These are phyloP conservation scores for Ormyrus pomaceus DNA, from an alignment of 2,888 invertebrate species.

Conservation along the genomic window DNA sequence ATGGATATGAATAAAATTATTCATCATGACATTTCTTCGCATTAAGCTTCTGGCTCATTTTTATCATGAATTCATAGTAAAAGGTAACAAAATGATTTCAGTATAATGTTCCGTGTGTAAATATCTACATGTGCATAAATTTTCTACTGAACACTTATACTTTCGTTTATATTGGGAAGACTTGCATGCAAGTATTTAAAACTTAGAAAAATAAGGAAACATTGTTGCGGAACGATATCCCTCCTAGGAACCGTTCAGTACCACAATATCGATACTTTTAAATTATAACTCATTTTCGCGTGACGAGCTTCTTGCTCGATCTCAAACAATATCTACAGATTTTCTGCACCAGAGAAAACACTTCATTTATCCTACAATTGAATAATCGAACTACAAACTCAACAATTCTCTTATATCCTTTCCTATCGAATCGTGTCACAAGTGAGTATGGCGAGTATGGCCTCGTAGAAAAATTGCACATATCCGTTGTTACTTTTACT, in stretches of 20 bases:
- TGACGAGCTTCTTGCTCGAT: conserved; percentile 18
- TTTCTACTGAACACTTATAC: conserved; percentile 37
- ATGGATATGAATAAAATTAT: conserved; percentile 19
- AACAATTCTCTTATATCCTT: conserved; percentile 27
- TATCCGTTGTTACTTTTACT: conserved; percentile 34
- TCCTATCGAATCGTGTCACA: conserved; percentile 18
- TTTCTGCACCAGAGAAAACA: conserved; percentile 36
- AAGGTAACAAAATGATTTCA: conserved; percentile 50
- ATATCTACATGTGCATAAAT: conserved; percentile 45
- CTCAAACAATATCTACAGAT: conserved; percentile 48
- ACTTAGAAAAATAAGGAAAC: background rate
- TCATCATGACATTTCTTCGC: conserved; percentile 18
- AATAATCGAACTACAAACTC: conserved; percentile 28
- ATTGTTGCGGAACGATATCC: conserved; percentile 6
- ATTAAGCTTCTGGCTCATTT: conserved; percentile 13
- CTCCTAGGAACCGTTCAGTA: background rate
- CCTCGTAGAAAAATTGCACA: conserved; percentile 52
- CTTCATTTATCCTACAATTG: conserved; percentile 14
- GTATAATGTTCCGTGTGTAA: conserved; percentile 15
- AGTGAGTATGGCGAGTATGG: conserved; percentile 54
- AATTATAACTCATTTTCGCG: conserved; percentile 20
- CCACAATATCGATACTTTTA: conserved; percentile 10
- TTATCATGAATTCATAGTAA: conserved; percentile 24
- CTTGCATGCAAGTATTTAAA: conserved; percentile 14
- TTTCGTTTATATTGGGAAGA: conserved; percentile 19